Conservation (phyloP, 2,888 invertebrate species). For the Amphipoea oculea region DNA sequence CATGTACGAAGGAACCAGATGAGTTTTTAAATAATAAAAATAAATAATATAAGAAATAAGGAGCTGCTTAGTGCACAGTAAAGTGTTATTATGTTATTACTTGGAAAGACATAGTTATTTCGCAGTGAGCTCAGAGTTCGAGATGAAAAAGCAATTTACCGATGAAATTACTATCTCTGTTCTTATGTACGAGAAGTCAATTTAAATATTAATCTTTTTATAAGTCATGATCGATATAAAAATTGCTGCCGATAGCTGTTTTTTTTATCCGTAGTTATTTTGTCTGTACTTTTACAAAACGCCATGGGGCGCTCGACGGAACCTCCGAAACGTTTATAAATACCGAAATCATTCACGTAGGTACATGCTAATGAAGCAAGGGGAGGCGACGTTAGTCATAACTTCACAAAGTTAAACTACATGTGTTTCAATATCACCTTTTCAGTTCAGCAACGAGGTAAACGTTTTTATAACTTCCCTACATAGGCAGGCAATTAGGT, state of each 20-base stretch:
- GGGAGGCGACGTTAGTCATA: conserved; percentile 31
- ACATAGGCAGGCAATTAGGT: neutral
- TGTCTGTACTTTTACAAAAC: neutral
- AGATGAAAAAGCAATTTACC: neutral
- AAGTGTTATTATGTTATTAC: conserved; percentile 14
- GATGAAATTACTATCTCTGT: neutral
- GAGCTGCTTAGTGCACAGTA: neutral
- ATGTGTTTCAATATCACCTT: conserved; percentile 14
- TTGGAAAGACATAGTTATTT: neutral
- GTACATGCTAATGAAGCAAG: conserved; percentile 35
- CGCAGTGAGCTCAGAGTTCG: conserved; percentile 1
- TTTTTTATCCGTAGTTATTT: neutral
- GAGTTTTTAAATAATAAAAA: conserved; percentile 25
- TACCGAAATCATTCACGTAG: conserved; percentile 42
- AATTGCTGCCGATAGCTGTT: neutral
- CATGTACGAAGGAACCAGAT: neutral
- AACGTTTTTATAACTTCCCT: conserved; percentile 9
- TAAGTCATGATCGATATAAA: neutral
- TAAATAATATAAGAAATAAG: conserved; percentile 10
- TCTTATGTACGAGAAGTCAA: neutral
- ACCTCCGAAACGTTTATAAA: conserved; percentile 15
- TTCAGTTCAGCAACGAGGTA: conserved; percentile 15
- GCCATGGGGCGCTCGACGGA: neutral
- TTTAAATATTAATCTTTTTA: neutral
- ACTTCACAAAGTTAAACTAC: conserved; percentile 35